Conservation (phyloP, 37 sponge, comb jelly and placozoan genomes). For the Mnemiopsis leidyi region DNA sequence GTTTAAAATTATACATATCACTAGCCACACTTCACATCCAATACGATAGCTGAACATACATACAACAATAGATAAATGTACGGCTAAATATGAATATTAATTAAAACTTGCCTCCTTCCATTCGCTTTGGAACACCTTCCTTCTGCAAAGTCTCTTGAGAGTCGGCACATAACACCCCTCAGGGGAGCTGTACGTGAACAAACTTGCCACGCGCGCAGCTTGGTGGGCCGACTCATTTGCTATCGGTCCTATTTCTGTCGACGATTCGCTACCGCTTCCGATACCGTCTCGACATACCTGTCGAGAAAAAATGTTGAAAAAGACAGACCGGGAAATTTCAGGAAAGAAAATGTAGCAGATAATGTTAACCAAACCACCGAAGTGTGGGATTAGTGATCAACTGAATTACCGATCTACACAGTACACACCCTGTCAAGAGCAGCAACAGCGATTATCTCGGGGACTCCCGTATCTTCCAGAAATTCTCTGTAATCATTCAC, state of each 20-base stretch:
- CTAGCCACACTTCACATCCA: too few species aligned
- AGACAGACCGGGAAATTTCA: too few species aligned
- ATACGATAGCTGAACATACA: too few species aligned
- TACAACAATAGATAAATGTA: too few species aligned
- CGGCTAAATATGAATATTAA: too few species aligned
- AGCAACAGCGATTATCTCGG: conserved; percentile 56
- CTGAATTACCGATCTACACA: neutral
- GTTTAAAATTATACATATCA: too few species aligned
- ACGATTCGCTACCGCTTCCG: conserved; percentile 36
- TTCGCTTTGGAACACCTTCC: conserved; percentile 63
- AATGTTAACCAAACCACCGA: too few species aligned
- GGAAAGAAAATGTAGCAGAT: too few species aligned
- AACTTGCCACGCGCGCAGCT: conserved; percentile 51
- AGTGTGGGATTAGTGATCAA: neutral
- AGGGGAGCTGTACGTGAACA: conserved; percentile 27
- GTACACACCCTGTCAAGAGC: conserved; percentile 41
- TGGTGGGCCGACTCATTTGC: conserved; percentile 61
- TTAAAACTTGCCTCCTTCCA: conserved; percentile 53
- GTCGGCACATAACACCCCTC: conserved; percentile 58
- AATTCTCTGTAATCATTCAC: conserved; percentile 63
- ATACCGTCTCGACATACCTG: conserved; percentile 52
- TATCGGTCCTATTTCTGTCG: conserved; percentile 36
- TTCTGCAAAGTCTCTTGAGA: conserved; percentile 37
- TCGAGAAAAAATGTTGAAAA: too few species aligned
- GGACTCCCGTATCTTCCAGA: conserved; percentile 58